These are phyloP conservation scores for Stegastes partitus DNA, from an alignment of 2,113 vertebrate species.

Conservation along the genomic window DNA sequence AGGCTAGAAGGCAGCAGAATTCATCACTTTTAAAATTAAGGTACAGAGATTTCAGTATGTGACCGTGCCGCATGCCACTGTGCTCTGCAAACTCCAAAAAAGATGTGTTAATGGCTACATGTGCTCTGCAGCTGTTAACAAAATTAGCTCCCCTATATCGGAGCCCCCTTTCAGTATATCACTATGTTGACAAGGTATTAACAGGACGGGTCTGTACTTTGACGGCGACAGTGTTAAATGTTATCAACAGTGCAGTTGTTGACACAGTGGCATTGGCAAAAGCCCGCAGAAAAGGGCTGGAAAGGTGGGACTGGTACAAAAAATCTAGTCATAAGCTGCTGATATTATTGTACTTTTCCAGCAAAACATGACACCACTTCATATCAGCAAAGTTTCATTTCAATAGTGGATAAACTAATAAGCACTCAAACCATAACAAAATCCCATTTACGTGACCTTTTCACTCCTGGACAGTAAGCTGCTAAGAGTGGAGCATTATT, in stretches of 20 bases:
- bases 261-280: slow-evolving; percentile 17
- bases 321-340: not conserved
- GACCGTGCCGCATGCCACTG: not conserved
- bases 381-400: no score
- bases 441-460: no score
- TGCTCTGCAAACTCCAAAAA: slow-evolving; percentile 17
- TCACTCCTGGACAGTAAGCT: no score
- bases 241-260: slow-evolving; percentile 8
- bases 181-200: slow-evolving; percentile 39
- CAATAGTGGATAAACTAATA: no score
- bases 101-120: slow-evolving; percentile 21
- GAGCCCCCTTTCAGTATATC: slow-evolving; percentile 9
- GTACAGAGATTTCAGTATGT: slow-evolving; percentile 5
- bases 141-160: slow-evolving; percentile 17
- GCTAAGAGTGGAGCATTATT: not conserved
- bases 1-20: slow-evolving; percentile 1
- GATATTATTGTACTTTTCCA: not conserved
- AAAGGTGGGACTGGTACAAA: not conserved
- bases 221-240: not conserved
- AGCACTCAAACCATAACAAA: no score
- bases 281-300: not conserved
- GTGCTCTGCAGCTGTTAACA: slow-evolving; percentile 27
- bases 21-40: not conserved
- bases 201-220: slow-evolving; percentile 1
- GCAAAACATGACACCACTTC: no score